Percentiles rank a stretch among this genome's conserved stretches.
These are phyloP conservation scores for Dolichallabes microphthalmus DNA, from an alignment of 2,113 vertebrate species.

Conservation along the genomic window DNA sequence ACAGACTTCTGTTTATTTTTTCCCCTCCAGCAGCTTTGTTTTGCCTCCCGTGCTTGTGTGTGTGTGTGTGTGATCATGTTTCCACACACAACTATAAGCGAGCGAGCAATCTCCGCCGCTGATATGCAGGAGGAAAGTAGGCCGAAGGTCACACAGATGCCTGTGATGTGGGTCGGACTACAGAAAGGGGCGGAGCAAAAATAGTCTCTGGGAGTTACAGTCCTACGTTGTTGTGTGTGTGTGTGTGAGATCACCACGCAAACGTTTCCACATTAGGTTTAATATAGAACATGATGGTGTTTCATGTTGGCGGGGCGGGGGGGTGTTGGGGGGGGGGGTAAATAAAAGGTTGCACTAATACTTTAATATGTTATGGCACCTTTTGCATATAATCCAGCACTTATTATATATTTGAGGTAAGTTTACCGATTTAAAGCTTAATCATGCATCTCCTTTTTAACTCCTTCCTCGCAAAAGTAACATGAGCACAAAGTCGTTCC, in stretches of 20 bases:
- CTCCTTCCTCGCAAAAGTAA: background rate
- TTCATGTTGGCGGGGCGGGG: background rate
- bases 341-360: background rate
- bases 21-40: slow-evolving; percentile 14
- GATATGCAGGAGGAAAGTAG: slow-evolving; percentile 61
- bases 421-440: too few species aligned
- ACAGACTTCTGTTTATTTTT: background rate
- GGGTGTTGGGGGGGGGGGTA: too few species aligned
- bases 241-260: background rate
- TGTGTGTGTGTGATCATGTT: slow-evolving; percentile 30
- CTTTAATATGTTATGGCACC: background rate
- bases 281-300: background rate
- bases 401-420: background rate
- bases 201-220: slow-evolving; percentile 24
- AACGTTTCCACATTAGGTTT: background rate
- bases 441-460: background rate
- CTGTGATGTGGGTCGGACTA: slow-evolving; percentile 60
- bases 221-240: background rate
- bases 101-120: slow-evolving; percentile 13
- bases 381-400: background rate
- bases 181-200: slow-evolving; percentile 65
- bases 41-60: slow-evolving; percentile 8
- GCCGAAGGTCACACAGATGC: slow-evolving; percentile 65
- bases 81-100: slow-evolving; percentile 22
- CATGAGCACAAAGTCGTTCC: background rate